phyloP scores from a whole-genome alignment of 2,888 invertebrate species.

The Ophion costatus region DNA sequence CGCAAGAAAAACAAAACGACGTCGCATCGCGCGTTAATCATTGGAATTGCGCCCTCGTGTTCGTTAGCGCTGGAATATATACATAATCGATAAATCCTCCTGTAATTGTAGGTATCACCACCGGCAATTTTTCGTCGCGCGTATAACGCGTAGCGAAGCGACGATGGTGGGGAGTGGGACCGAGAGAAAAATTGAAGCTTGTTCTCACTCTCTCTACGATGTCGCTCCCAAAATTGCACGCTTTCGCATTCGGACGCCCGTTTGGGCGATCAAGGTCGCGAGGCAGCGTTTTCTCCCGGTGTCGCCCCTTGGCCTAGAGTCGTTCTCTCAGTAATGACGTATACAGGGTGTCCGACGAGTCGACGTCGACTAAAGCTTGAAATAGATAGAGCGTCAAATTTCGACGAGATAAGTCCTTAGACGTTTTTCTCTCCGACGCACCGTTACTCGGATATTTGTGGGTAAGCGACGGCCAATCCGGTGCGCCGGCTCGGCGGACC shows the following conservation, averaged over 20 bases:
- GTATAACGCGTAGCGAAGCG: slow-evolving; percentile 1
- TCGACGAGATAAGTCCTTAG: not conserved
- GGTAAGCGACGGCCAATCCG: not conserved
- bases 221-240: slow-evolving; percentile 46
- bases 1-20: not conserved
- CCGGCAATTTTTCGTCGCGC: slow-evolving; percentile 22
- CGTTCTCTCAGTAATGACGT: slow-evolving; percentile 45
- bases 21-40: not conserved
- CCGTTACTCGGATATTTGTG: not conserved
- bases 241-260: slow-evolving; percentile 62
- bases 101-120: slow-evolving; percentile 51
- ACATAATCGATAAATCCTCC: slow-evolving; percentile 38
- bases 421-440: not conserved
- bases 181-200: slow-evolving; percentile 25
- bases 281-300: slow-evolving; percentile 48
- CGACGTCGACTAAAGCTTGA: not conserved
- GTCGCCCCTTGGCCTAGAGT: slow-evolving; percentile 61
- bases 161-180: not conserved
- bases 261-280: slow-evolving; percentile 68
- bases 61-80: not conserved
- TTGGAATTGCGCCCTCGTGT: slow-evolving; percentile 20
- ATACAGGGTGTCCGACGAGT: not conserved
- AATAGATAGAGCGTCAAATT: not conserved
- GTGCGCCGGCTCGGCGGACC: too few relatives aligned
- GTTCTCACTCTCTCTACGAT: slow-evolving; percentile 15